Evolutionary conservation across 2,797 vertebrate species (phyloP).

Genomic region (Neosilurus mollespiculum): DNA sequence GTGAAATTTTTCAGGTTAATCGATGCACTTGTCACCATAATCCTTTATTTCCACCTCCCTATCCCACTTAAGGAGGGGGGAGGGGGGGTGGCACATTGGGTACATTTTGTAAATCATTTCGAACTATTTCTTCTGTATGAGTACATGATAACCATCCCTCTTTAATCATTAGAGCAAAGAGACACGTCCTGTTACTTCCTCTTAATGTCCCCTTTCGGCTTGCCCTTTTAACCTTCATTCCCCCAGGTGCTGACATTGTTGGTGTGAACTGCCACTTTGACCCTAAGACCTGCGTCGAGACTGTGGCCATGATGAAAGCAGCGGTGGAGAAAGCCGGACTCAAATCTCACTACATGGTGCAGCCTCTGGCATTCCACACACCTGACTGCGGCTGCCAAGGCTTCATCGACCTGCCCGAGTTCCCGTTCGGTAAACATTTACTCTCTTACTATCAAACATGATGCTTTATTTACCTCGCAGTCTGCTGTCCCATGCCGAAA

Average conservation of each 20-base stretch:
- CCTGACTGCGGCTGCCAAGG: constrained; percentile 91
- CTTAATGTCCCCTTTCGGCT: not conserved
- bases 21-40: too few relatives aligned
- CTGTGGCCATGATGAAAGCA: constrained; percentile 90
- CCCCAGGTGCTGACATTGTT: constrained; percentile 85
- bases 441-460: not conserved
- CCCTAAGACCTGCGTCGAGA: constrained; percentile 81
- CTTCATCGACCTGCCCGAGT: constrained; percentile 94
- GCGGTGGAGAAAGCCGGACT: constrained; percentile 83
- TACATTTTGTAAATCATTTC: not conserved
- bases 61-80: too few relatives aligned
- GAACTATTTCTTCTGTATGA: not conserved
- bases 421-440: constrained; percentile 85
- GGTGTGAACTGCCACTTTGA: constrained; percentile 97
- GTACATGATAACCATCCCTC: not conserved
- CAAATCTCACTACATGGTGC: constrained; percentile 87
- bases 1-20: too few relatives aligned
- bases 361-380: constrained; percentile 90
- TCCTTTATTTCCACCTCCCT: too few relatives aligned
- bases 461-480: too few relatives aligned
- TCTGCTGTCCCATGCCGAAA: not conserved
- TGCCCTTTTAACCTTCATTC: not conserved
- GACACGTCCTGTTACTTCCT: not conserved
- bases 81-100: too few relatives aligned
- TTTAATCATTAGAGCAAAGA: not conserved